A percentile compares a stretch with the other conserved stretches of the same genome.
Conservation (phyloP, 1,140 invertebrate genomes). For the Anoplolepis gracilipes region DNA sequence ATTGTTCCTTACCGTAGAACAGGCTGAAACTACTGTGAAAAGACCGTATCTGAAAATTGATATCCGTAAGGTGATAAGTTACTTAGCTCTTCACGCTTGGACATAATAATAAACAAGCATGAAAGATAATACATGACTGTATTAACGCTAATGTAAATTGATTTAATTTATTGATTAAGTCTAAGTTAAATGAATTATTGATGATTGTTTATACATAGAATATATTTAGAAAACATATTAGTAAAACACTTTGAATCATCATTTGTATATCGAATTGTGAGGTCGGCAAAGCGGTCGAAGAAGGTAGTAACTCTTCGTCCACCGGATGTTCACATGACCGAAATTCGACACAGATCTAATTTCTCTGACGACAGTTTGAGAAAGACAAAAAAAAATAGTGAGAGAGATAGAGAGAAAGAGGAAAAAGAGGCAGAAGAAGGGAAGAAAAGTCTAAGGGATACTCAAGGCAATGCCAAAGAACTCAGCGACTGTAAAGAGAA, state of each 20-base stretch:
- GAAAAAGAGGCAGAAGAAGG: conserved; percentile 26
- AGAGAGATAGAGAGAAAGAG: conserved; percentile 29
- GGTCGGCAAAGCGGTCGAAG: conserved; percentile 8
- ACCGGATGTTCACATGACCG: conserved; percentile 72
- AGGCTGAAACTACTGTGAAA: background rate
- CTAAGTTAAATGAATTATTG: background rate
- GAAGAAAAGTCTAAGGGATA: conserved; percentile 42
- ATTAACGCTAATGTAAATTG: background rate
- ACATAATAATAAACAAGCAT: background rate
- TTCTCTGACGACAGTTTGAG: conserved; percentile 73
- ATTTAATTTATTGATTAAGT: background rate
- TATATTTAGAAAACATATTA: too few relatives aligned
- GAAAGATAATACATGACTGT: background rate
- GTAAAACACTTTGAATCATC: too few relatives aligned
- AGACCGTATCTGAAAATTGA: conserved; percentile 24
- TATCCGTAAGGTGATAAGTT: conserved; percentile 17
- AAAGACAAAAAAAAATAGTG: conserved; percentile 62
- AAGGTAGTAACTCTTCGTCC: conserved; percentile 61
- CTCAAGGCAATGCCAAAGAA: conserved; percentile 40
- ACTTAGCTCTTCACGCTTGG: background rate
- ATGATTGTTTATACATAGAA: background rate
- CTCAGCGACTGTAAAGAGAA: conserved; percentile 6
- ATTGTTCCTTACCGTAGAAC: conserved; percentile 18
- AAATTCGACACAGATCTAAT: conserved; percentile 76
- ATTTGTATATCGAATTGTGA: background rate